phyloP scores from a whole-genome alignment of 1,140 invertebrate genomes.

The Dryas iulia region DNA sequence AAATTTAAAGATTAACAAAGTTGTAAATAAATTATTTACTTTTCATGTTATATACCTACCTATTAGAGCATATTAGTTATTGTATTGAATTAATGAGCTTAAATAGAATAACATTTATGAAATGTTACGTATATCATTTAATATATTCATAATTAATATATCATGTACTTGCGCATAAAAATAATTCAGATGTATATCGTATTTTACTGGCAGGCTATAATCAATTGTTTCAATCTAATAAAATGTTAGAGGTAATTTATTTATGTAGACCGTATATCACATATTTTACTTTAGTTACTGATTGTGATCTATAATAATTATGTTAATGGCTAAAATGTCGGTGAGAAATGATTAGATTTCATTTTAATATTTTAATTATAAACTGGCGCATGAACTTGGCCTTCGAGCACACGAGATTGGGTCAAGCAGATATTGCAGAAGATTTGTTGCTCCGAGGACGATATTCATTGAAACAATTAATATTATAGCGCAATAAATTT shows the following conservation, averaged over 20 bases:
- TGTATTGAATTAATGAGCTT: too few relatives aligned
- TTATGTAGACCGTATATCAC: not conserved
- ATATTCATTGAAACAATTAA: slow-evolving; percentile 40
- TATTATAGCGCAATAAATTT: slow-evolving; percentile 30
- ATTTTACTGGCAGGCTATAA: not conserved
- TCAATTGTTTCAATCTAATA: slow-evolving; percentile 20
- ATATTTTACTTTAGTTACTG: not conserved
- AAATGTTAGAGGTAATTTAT: slow-evolving; percentile 16
- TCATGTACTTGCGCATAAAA: not conserved
- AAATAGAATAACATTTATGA: too few relatives aligned
- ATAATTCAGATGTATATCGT: not conserved
- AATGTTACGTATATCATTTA: not conserved
- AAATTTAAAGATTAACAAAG: too few relatives aligned
- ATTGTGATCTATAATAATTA: too few relatives aligned
- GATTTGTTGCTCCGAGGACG: slow-evolving; percentile 21
- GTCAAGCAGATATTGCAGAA: slow-evolving; percentile 31
- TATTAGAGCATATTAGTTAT: too few relatives aligned
- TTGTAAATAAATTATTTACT: too few relatives aligned
- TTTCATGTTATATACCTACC: too few relatives aligned
- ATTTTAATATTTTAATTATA: slow-evolving; percentile 16
- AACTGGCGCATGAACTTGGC: slow-evolving; percentile 37
- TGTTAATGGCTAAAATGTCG: too few relatives aligned
- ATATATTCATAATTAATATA: not conserved
- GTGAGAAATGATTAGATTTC: slow-evolving; percentile 14
- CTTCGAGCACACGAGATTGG: slow-evolving; percentile 36